These are phyloP conservation scores for Chionomys nivalis DNA, from an alignment of 2,113 vertebrate genomes.

Conservation along the genomic window DNA sequence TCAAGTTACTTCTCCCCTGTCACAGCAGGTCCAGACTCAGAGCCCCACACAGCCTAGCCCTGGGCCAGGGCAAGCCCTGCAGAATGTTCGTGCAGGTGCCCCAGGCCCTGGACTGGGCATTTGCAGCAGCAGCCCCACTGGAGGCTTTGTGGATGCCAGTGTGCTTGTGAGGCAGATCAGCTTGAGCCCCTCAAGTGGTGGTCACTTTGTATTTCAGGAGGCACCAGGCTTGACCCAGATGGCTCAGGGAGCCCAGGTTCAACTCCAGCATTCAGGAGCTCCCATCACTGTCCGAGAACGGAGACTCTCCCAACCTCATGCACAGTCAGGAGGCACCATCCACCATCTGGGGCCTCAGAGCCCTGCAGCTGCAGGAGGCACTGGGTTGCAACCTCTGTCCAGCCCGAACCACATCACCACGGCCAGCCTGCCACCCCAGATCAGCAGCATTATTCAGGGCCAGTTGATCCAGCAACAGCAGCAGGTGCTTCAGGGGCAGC, in stretches of 20 bases:
- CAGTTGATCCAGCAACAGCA: constrained; percentile 88
- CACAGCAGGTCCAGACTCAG: constrained; percentile 91
- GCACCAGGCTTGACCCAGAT: constrained; percentile 92
- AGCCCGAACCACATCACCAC: constrained; percentile 92
- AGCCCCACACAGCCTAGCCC: constrained; percentile 92
- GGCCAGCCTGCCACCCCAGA: constrained; percentile 91
- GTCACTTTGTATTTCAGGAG: constrained; percentile 94
- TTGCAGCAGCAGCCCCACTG: constrained; percentile 89
- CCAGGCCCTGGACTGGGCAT: constrained; percentile 86
- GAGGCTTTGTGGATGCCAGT: constrained; percentile 89
- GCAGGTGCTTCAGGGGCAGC: constrained; percentile 79
- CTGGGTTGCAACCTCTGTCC: constrained; percentile 85
- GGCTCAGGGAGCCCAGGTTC: constrained; percentile 87
- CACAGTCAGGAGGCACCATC: constrained; percentile 90
- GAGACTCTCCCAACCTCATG: constrained; percentile 83
- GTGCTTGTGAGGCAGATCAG: constrained; percentile 91
- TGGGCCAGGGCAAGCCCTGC: constrained; percentile 84
- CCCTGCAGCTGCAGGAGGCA: constrained; percentile 86
- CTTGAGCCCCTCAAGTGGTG: constrained; percentile 86
- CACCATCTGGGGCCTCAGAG: constrained; percentile 94
- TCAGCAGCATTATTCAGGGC: constrained; percentile 93
- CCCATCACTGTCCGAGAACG: constrained; percentile 86
- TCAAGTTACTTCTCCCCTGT: constrained; percentile 91
- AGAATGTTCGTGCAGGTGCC: constrained; percentile 86
- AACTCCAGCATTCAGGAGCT: constrained; percentile 85